phyloP scores from a whole-genome alignment of 2,113 vertebrate genomes.

The Opisthocomus hoazin region DNA sequence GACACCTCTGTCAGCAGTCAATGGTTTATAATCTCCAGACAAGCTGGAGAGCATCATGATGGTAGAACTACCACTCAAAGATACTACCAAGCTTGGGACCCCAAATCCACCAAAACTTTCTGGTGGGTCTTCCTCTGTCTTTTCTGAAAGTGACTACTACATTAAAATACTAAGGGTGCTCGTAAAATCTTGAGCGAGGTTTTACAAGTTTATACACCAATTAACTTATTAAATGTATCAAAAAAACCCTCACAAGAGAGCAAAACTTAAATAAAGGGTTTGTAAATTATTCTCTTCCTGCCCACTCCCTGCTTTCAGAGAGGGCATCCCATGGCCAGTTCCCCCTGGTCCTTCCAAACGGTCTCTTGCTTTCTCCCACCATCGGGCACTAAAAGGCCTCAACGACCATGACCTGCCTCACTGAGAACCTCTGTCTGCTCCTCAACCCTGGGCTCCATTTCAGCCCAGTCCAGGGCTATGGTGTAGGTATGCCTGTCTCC shows the following conservation, averaged over 20 bases:
- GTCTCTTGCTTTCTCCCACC: neutral
- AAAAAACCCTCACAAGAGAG: neutral
- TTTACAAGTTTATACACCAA: neutral
- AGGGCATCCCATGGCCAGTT: fast-evolving
- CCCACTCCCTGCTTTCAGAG: neutral
- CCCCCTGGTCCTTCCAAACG: neutral
- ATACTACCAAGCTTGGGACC: neutral
- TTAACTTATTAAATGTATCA: neutral
- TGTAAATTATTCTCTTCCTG: neutral
- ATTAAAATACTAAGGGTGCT: neutral
- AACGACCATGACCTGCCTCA: neutral
- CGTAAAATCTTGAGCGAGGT: neutral
- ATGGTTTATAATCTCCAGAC: neutral
- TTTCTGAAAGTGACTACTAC: neutral
- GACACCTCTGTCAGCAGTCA: neutral
- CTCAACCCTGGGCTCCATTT: neutral
- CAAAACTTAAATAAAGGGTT: neutral
- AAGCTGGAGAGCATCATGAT: neutral
- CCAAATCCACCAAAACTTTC: neutral
- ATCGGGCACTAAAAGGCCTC: neutral
- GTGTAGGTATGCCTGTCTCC: neutral
- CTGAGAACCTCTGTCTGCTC: neutral
- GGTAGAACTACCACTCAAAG: neutral
- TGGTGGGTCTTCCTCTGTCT: neutral
- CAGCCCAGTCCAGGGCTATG: neutral